Evolutionary conservation across 2,113 vertebrate genomes (phyloP), one percentile per base, ranked within the genome.

Genomic region (Lepisosteus oculatus): DNA sequence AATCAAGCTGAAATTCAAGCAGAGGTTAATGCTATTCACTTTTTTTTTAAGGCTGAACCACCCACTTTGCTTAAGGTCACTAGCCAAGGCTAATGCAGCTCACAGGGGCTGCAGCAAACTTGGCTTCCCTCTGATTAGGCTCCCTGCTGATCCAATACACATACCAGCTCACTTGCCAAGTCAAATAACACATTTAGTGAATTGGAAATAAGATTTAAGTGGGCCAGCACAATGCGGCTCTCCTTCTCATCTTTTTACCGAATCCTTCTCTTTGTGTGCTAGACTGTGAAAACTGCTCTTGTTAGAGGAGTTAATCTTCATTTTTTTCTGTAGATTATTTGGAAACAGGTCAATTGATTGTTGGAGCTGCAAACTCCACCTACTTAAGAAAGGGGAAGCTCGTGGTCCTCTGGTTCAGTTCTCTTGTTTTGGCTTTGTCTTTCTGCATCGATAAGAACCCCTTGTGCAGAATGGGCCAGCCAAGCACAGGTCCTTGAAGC

Each of bases 101-200:
- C 88, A 88, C 87, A 93, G 83, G 87, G 86, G 84, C 91, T 92
- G 93, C 91, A 91, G 88, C 85, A 91, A 93, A 95, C 93, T 95
- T 94, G 90, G 92, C 92, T 94, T 94, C 90, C 92, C 90, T 91
- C 89, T 92, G 93, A 93, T 93, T 90, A 94, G 91, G 91, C 92
- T 92, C 92, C 94, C 93, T 77, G 92, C 93, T 94, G 92, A 92
- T 93, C 89, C 89, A 85, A 90, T 93, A 93, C 93, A 93, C 93
- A 94, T 90, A 93, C 92, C 89, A 89, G 88, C 85, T 92, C 90
- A 91, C 92, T 94, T 96, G 94, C 94, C 94, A 96, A 97, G 93
- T 94, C 93, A 96, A 97, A 97, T 94, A 96, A 94, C 93, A 95
- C 94, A 94, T 95, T 95, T 93, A 94, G 93, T 94, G 92, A 94